A percentile compares a stretch with the other conserved stretches of the same genome.
phyloP scores from a whole-genome alignment of 2,888 invertebrate genomes.

The Erynnis tages region DNA sequence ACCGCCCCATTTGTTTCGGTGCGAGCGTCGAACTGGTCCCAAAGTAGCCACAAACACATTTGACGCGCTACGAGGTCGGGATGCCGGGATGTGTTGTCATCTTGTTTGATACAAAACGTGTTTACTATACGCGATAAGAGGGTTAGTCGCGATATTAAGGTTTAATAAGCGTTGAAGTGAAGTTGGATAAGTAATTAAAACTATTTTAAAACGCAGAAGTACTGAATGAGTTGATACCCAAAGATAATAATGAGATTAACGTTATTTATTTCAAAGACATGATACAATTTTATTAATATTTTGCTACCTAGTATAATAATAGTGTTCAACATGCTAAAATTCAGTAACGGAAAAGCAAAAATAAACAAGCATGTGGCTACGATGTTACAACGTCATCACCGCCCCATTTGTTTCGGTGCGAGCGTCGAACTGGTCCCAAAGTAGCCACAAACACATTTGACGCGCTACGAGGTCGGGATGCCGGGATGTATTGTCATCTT shows the following conservation, averaged over 20 bases:
- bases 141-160: no score
- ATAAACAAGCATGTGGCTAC: background rate
- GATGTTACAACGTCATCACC: background rate
- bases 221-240: no score
- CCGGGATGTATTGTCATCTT: background rate
- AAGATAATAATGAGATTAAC: no score
- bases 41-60: background rate
- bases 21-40: background rate
- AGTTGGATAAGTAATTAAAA: no score
- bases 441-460: conserved; percentile 17
- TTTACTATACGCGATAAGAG: background rate
- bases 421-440: conserved; percentile 14
- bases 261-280: no score
- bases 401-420: conserved; percentile 9
- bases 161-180: no score
- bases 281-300: no score
- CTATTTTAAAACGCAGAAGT: no score
- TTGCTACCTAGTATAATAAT: no score
- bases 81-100: background rate
- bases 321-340: no score
- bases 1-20: background rate
- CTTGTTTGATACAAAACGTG: background rate
- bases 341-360: background rate
- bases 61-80: background rate
- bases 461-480: background rate